Conservation (phyloP, 2,888 invertebrate genomes). For the Oscheius sp. region DNA sequence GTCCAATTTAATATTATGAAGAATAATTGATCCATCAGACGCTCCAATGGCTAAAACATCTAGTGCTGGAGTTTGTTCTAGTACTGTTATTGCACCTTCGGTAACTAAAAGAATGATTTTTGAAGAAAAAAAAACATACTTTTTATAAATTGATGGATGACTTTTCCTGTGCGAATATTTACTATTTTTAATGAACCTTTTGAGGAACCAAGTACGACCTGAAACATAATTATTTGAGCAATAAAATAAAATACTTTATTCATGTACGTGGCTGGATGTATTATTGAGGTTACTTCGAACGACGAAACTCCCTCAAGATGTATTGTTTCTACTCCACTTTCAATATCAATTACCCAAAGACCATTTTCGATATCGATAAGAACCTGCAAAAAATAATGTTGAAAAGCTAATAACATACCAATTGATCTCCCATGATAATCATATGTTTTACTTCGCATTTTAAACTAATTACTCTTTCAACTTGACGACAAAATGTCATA, state of each 20-base stretch:
- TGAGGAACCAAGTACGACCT: slow-evolving; percentile 60
- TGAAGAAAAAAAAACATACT: slow-evolving; percentile 23
- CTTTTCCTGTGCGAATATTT: slow-evolving; percentile 62
- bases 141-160: slow-evolving; percentile 76
- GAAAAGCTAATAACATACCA: slow-evolving; percentile 13
- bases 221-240: slow-evolving; percentile 21
- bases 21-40: slow-evolving; percentile 81
- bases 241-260: slow-evolving; percentile 88
- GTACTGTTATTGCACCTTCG: slow-evolving; percentile 78
- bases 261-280: slow-evolving; percentile 91
- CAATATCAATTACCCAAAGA: slow-evolving; percentile 52
- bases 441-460: slow-evolving; percentile 35
- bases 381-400: slow-evolving; percentile 20
- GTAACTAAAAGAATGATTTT: slow-evolving; percentile 72
- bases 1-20: slow-evolving; percentile 88
- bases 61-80: slow-evolving; percentile 88
- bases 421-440: slow-evolving; percentile 40
- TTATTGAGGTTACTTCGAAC: slow-evolving; percentile 83
- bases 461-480: slow-evolving; percentile 12
- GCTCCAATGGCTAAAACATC: slow-evolving; percentile 91
- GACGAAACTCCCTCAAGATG: slow-evolving; percentile 49
- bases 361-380: slow-evolving; percentile 50
- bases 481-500: slow-evolving; percentile 45
- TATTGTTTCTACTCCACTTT: slow-evolving; percentile 33
- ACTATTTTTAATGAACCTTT: slow-evolving; percentile 59